Base-by-base conservation (phyloP, 2,113 vertebrate genomes). In the Casuarius casuarius region DNA sequence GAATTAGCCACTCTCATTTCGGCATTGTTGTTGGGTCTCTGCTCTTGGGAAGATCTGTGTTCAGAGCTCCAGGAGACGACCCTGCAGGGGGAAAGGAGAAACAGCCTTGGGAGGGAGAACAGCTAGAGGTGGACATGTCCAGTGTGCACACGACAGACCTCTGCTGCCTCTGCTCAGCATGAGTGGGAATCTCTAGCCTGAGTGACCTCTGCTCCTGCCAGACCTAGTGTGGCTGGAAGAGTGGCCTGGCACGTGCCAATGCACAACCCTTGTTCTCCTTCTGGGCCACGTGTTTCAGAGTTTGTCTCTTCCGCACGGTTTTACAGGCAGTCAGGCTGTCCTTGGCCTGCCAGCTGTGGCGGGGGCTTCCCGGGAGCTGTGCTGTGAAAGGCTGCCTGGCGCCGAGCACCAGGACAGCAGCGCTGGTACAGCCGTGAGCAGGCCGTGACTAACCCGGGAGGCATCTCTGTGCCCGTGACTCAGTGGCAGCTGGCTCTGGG, bases 51-150 rank as follows among this genome's bases (percentile, higher is more conserved):
- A 97, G 85, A 94, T 95, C 89, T 72, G 89, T 67, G 85, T 96
- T 97, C 95, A 96, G 94, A 95, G 96, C 76, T 59, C n/a, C 31
- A 54, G 80, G 89, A 80, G 54, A 49, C 95, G 93, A 96, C 86
- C 94, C 92, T 63, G 35, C 12, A 38, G 22, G 62, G 7, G 35
- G n/a, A 9, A 25, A 35, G n/a, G 12, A 35, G 22, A 25, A 35
- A 35, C 35, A 40, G 35, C 21, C 38, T 23, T 2, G 62, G 23
- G 38, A 23, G 62, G 35, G 62, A 38, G 14, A 40, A 14, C 21
- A 25, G 13, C 35, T 14, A 18, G 23, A 38, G 38, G 25, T 9
- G 26, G 35, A 38, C 62, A 7, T 21, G n/a, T 9, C 35, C 35
- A 38, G n/a, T 13, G n/a, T 38, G 15, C 7, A 25, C 35, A 9